Evolutionary conservation across 2,888 invertebrate species (phyloP).

Genomic region (Meiosimyza platycephala): DNA sequence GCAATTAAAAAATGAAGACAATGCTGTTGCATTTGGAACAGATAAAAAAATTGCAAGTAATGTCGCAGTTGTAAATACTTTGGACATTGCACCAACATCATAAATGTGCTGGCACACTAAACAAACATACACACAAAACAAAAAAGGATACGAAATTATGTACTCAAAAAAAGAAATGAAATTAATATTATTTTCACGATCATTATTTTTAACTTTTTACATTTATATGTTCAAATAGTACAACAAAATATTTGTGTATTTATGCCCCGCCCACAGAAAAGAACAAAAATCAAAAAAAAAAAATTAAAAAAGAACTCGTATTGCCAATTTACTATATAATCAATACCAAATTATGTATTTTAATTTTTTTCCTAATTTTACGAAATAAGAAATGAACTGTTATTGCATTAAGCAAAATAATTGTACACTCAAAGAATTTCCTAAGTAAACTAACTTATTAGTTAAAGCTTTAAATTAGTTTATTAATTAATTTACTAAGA

Average conservation of each 20-base stretch:
- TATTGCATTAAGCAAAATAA: conserved; percentile 27
- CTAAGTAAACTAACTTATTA: conserved; percentile 10
- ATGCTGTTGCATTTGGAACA: conserved; percentile 5
- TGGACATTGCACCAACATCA: conserved; percentile 53
- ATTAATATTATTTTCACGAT: conserved; percentile 25
- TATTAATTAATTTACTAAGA: conserved; percentile 14
- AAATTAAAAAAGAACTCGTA: conserved; percentile 51
- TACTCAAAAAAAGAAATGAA: conserved; percentile 40
- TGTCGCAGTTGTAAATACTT: conserved; percentile 41
- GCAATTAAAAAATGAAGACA: conserved; percentile 4
- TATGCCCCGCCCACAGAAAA: conserved; percentile 54
- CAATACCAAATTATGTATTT: conserved; percentile 48
- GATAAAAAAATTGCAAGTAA: conserved; percentile 10
- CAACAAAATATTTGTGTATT: conserved; percentile 58
- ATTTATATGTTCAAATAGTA: conserved; percentile 50
- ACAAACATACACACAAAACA: conserved; percentile 5
- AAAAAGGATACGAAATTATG: too few relatives aligned
- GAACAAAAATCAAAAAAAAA: conserved; percentile 37
- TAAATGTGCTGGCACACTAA: conserved; percentile 46
- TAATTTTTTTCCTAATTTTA: conserved; percentile 36
- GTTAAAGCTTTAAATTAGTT: conserved; percentile 31
- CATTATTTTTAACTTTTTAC: conserved; percentile 33
- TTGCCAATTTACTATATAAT: conserved; percentile 55
- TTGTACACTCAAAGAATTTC: conserved; percentile 19
- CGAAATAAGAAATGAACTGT: conserved; percentile 29